These are phyloP conservation scores for Tragulus kanchil DNA, from an alignment of 2,113 vertebrate genomes.

Conservation along the genomic window DNA sequence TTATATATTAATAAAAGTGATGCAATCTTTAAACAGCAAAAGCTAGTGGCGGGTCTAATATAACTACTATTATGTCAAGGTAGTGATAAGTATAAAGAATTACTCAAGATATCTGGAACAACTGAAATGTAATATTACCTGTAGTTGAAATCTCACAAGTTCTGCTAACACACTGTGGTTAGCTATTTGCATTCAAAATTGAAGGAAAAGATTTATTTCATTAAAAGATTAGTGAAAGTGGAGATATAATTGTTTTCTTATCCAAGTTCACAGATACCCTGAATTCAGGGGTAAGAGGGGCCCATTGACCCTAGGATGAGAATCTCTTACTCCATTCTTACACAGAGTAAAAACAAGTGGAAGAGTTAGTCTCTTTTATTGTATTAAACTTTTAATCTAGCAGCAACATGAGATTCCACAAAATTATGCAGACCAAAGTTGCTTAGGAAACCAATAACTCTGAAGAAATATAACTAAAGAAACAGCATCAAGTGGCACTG, in stretches of 20 bases:
- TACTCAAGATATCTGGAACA: slow-evolving; percentile 15
- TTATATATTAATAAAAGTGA: slow-evolving; percentile 31
- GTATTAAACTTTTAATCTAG: slow-evolving; percentile 46
- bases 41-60: neutral
- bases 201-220: slow-evolving; percentile 48
- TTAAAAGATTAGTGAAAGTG: slow-evolving; percentile 12
- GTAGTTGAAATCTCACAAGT: slow-evolving; percentile 33
- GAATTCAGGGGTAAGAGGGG: neutral
- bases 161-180: slow-evolving; percentile 9
- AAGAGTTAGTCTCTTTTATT: neutral
- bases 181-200: neutral
- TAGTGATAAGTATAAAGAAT: neutral
- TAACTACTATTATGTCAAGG: neutral
- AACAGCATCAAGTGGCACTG: slow-evolving; percentile 27
- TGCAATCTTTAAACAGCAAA: slow-evolving; percentile 28
- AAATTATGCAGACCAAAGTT: slow-evolving; percentile 22
- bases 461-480: slow-evolving; percentile 37
- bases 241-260: neutral
- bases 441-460: slow-evolving; percentile 30
- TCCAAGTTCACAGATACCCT: neutral
- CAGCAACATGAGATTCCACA: neutral
- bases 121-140: neutral
- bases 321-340: neutral
- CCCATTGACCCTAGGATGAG: neutral
- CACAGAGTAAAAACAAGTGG: slow-evolving; percentile 11